A percentile compares a stretch with the other conserved stretches of the same genome.
Conservation (phyloP, 2,797 vertebrate species). For the Notoglanidium macrostoma region DNA sequence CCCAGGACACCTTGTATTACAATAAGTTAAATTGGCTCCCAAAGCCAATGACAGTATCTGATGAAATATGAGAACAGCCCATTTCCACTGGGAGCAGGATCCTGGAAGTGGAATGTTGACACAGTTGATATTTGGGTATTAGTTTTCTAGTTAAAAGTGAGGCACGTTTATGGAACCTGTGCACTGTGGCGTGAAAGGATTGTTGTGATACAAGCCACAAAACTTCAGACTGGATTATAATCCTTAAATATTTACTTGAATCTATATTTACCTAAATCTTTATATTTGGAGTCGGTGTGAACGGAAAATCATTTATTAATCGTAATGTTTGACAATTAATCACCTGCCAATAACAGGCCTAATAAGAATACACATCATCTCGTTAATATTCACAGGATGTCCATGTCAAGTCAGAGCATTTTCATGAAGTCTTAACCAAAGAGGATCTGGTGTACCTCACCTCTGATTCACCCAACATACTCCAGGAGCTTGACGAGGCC, state of each 20-base stretch:
- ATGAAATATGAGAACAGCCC: background rate
- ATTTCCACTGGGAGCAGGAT: background rate
- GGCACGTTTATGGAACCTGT: background rate
- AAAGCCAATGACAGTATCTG: background rate
- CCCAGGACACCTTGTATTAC: background rate
- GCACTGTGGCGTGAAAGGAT: background rate
- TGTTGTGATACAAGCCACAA: background rate
- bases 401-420: constrained; percentile 84
- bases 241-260: background rate
- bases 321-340: background rate
- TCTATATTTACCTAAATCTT: background rate
- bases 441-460: constrained; percentile 93
- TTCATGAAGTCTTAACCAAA: constrained; percentile 81
- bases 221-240: background rate
- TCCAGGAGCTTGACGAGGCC: constrained; percentile 85
- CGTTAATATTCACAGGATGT: constrained; percentile 80
- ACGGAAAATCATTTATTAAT: background rate
- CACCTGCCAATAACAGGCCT: background rate
- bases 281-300: background rate
- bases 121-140: background rate
- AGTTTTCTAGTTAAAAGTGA: background rate
- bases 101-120: background rate
- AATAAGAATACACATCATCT: background rate
- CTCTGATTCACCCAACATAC: constrained; percentile 91
- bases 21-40: background rate